These are phyloP conservation scores for Doryteuthis pealeii DNA, from an alignment of 1,140 invertebrate species.

Conservation along the genomic window DNA sequence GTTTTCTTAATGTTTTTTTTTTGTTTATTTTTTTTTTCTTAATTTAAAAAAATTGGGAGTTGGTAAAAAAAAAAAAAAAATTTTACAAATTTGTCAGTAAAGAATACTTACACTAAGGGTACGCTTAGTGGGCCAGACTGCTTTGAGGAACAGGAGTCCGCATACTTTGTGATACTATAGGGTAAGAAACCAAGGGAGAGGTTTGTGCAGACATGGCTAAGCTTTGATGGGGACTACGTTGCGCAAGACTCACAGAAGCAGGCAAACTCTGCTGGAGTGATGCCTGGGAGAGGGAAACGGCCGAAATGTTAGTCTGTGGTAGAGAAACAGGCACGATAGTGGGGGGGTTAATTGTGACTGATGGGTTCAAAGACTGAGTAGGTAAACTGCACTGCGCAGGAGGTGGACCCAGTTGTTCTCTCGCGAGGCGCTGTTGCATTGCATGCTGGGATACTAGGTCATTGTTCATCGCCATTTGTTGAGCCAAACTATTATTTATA, in stretches of 20 bases:
- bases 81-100: neutral
- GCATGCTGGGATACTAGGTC: constrained; percentile 51
- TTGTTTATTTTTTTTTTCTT: neutral
- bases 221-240: constrained; percentile 42
- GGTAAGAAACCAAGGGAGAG: constrained; percentile 71
- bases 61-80: neutral
- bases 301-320: constrained; percentile 37
- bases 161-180: constrained; percentile 70
- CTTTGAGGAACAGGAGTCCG: constrained; percentile 50
- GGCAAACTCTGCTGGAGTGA: constrained; percentile 60
- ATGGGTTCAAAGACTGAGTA: constrained; percentile 33
- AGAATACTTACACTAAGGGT: constrained; percentile 5
- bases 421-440: constrained; percentile 42
- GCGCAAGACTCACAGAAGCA: constrained; percentile 34
- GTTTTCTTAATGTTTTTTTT: too few relatives aligned
- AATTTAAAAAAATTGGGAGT: neutral
- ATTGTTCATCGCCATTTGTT: constrained; percentile 56
- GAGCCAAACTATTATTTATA: constrained; percentile 44
- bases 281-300: constrained; percentile 43
- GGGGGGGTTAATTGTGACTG: constrained; percentile 45
- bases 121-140: constrained; percentile 48
- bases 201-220: constrained; percentile 57
- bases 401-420: constrained; percentile 32
- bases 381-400: constrained; percentile 30
- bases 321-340: constrained; percentile 51